phyloP scores from a whole-genome alignment of 2,113 vertebrate genomes.

The Pseudolaguvia tuberculata region DNA sequence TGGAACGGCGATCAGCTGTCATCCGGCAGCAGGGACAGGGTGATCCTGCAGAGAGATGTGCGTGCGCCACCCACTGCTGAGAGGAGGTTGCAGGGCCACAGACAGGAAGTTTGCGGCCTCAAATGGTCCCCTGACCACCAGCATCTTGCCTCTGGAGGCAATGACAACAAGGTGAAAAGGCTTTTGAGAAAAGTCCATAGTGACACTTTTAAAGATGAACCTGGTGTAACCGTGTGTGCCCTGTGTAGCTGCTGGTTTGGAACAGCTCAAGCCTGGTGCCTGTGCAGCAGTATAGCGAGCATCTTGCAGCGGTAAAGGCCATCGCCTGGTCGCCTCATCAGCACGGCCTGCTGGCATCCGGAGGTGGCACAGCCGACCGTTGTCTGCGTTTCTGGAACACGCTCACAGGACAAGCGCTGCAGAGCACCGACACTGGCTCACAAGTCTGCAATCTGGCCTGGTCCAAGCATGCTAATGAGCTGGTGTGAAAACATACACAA shows the following conservation, averaged over 20 bases:
- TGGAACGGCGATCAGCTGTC: slow-evolving; percentile 79
- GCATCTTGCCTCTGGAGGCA: slow-evolving; percentile 75
- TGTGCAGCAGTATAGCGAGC: slow-evolving; percentile 75
- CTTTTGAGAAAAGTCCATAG: not conserved
- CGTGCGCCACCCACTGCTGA: slow-evolving; percentile 66
- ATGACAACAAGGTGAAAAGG: slow-evolving; percentile 71
- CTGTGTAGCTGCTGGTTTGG: slow-evolving; percentile 70
- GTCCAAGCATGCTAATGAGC: slow-evolving; percentile 77
- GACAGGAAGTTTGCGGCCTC: slow-evolving; percentile 75
- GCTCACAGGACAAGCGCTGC: slow-evolving; percentile 73
- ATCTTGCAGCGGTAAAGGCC: slow-evolving; percentile 74
- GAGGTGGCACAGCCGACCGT: slow-evolving; percentile 74
- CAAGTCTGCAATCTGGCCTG: slow-evolving; percentile 78
- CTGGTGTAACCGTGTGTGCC: not conserved
- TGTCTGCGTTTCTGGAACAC: slow-evolving; percentile 79
- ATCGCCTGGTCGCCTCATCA: slow-evolving; percentile 78
- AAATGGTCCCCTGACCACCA: slow-evolving; percentile 80
- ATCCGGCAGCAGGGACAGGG: slow-evolving; percentile 73
- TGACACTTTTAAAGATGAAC: too few relatives aligned
- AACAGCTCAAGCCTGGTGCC: slow-evolving; percentile 75
- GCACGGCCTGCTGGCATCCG: slow-evolving; percentile 73
- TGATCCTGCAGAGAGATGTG: slow-evolving; percentile 73
- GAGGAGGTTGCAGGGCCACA: slow-evolving; percentile 72
- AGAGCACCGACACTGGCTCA: slow-evolving; percentile 76
- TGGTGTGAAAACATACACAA: slow-evolving; percentile 60